phyloP scores from a whole-genome alignment of 2,113 vertebrate genomes.

The Pteronura brasiliensis region DNA sequence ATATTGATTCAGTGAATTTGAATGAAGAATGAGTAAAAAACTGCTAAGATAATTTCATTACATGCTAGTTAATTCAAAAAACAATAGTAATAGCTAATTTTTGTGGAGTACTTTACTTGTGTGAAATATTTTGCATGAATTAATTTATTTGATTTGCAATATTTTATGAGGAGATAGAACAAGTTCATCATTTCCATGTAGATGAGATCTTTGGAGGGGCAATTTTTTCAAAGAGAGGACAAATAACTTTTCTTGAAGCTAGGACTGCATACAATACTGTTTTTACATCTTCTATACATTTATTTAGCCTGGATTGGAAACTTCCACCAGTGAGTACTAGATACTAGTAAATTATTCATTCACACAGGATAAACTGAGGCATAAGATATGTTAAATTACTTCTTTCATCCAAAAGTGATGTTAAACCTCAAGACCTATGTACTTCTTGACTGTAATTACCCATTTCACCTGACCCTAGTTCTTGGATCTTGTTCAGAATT shows the following conservation, averaged over 20 bases:
- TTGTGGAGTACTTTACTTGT: neutral
- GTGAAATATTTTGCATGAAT: neutral
- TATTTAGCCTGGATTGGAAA: neutral
- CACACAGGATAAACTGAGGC: neutral
- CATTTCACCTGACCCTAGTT: neutral
- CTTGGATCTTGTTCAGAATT: neutral
- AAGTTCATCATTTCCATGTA: neutral
- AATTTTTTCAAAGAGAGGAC: neutral
- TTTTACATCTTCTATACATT: neutral
- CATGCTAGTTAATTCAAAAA: neutral
- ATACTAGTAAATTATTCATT: neutral
- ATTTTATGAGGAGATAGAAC: neutral
- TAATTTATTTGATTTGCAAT: constrained; percentile 17
- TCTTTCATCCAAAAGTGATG: neutral
- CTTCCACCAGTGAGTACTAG: neutral
- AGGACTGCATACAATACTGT: neutral
- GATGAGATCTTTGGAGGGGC: neutral
- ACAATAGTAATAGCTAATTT: neutral
- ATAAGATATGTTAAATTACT: neutral
- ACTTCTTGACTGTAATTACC: neutral
- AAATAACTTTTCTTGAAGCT: neutral
- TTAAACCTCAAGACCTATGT: neutral
- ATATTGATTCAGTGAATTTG: neutral
- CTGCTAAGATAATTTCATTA: neutral
- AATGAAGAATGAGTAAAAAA: neutral